phyloP scores from a whole-genome alignment of 2,113 vertebrate genomes.

The Octodon degus region DNA sequence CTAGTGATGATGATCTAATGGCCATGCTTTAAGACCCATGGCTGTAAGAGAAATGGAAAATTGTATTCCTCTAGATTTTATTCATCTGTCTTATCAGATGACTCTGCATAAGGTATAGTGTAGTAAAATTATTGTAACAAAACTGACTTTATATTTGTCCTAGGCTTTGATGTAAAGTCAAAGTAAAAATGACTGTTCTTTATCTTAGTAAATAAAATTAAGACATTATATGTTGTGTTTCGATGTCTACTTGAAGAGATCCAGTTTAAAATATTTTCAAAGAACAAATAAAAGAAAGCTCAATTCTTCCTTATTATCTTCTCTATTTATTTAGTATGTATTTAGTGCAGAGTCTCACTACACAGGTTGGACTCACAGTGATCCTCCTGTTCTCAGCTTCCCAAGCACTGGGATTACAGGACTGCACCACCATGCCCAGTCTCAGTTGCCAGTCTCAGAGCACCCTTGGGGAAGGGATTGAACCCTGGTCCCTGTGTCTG shows the following conservation, averaged over 20 bases:
- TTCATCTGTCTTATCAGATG: neutral
- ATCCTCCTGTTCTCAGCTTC: no score
- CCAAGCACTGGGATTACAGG: no score
- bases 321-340: no score
- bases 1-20: neutral
- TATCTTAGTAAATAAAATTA: neutral
- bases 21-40: neutral
- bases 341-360: no score
- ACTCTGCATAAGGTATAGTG: neutral
- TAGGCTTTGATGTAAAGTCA: constrained; percentile 31
- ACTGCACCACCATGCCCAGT: no score
- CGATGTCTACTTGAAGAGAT: neutral
- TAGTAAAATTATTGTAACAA: neutral
- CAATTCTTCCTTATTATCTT: neutral
- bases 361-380: no score
- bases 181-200: neutral
- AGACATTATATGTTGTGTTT: neutral
- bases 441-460: no score
- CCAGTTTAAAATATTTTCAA: constrained; percentile 27
- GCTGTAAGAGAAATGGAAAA: neutral
- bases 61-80: constrained; percentile 12
- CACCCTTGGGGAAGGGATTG: no score
- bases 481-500: no score
- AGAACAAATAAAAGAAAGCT: constrained; percentile 5
- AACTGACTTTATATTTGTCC: neutral